These are phyloP conservation scores for Volucella bombylans DNA, from an alignment of 2,888 invertebrate species.

Conservation along the genomic window DNA sequence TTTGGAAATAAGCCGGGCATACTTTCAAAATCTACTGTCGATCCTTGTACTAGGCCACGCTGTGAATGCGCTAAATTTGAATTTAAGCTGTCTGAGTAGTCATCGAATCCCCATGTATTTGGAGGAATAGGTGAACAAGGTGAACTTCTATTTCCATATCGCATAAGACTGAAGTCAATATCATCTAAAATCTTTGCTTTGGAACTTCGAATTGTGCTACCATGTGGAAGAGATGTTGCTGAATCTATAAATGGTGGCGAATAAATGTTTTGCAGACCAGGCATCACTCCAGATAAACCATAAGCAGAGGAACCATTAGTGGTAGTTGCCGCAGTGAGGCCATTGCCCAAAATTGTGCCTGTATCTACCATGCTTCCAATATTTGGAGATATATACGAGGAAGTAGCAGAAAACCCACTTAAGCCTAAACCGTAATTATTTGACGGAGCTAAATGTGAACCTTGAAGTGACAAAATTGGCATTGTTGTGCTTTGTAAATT, in stretches of 20 bases:
- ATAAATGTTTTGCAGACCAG: conserved; percentile 80
- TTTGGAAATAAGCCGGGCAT: conserved; percentile 65
- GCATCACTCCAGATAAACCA: conserved; percentile 77
- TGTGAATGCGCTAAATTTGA: conserved; percentile 85
- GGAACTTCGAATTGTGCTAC: conserved; percentile 86
- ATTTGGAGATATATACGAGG: conserved; percentile 81
- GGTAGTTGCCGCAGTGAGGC: conserved; percentile 77
- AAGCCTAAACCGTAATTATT: conserved; percentile 82
- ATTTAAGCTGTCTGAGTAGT: conserved; percentile 85
- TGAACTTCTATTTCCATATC: conserved; percentile 85
- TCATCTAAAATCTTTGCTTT: conserved; percentile 89
- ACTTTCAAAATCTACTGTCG: conserved; percentile 81
- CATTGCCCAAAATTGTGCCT: conserved; percentile 78
- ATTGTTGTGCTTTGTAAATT: conserved; percentile 87
- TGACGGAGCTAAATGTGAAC: conserved; percentile 82
- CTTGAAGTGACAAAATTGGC: conserved; percentile 84
- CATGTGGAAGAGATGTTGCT: conserved; percentile 84
- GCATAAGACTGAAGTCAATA: conserved; percentile 86
- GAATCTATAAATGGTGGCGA: conserved; percentile 80
- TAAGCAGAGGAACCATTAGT: conserved; percentile 79
- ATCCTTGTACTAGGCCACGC: conserved; percentile 84
- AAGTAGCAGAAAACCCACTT: conserved; percentile 79
- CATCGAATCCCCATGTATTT: conserved; percentile 86
- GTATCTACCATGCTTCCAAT: conserved; percentile 80
- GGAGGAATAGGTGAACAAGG: conserved; percentile 86